Conservation (phyloP, 2,113 vertebrate genomes). For the Eptesicus fuscus region DNA sequence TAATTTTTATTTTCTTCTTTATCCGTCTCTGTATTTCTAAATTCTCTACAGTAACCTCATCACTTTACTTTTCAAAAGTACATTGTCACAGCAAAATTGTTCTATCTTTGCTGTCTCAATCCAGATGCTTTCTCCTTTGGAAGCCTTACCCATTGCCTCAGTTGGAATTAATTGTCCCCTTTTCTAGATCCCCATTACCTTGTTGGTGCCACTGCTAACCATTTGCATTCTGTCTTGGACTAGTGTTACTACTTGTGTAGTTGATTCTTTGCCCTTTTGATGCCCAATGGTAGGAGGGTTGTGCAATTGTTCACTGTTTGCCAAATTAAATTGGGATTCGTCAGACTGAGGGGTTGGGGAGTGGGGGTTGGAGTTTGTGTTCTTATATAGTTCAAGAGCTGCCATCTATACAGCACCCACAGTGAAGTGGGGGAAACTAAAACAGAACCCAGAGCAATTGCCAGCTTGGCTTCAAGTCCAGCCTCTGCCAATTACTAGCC, state of each 20-base stretch:
- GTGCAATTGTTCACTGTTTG: neutral
- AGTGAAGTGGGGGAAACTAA: neutral
- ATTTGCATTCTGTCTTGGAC: neutral
- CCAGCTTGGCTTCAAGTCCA: neutral
- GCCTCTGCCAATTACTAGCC: neutral
- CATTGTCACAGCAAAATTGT: neutral
- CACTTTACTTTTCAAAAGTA: neutral
- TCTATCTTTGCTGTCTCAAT: neutral
- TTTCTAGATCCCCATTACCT: neutral
- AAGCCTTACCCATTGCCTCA: neutral
- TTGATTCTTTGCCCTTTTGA: neutral
- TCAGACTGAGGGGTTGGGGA: too few relatives aligned
- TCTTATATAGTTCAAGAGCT: neutral
- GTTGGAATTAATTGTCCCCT: neutral
- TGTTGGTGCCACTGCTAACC: neutral
- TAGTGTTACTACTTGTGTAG: neutral
- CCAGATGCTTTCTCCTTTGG: neutral
- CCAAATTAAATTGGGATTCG: neutral
- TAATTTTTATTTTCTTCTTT: conserved; percentile 8
- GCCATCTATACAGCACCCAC: neutral
- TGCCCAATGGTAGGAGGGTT: neutral
- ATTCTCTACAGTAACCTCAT: neutral
- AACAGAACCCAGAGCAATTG: neutral
- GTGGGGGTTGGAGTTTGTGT: neutral
- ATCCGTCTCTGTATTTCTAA: neutral